Base-by-base conservation (phyloP, 53 echinoderm and acorn worm genomes). In the Luidia sarsii region DNA sequence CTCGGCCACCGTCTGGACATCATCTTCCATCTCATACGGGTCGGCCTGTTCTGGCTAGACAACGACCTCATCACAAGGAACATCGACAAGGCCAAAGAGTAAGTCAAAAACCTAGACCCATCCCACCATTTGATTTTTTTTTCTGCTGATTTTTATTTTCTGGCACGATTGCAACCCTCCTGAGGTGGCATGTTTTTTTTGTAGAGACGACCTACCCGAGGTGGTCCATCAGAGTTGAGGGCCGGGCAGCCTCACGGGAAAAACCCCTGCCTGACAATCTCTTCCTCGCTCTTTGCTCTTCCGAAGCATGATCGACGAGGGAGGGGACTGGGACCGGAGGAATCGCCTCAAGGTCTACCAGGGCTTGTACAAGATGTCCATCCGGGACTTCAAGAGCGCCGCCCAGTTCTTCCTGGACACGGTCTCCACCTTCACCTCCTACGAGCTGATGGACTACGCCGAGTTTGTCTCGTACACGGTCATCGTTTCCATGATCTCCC, bases 321-420 rank as follows among this genome's bases (percentile, higher is more conserved):
- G 99, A 28, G 99, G 99, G 4, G 97, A 99, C 81, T 99, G 99
- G 99, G 99, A 99, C 81, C 48, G 99, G 29, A 73, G 99, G 39
- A 99, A 99, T 38, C 91, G 99, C 73, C 89, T 99, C 84, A 99
- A 99, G 71, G 99, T 99, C 20, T 99, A 99, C 52, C 93, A 94
- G 64, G 99, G 99, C 45, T 63, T 91, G 39, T 93, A 93, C 70
- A 87, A 83, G 61, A 93, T 93, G 93, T 90, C 90, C 31, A 73
- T 90, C 64, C 43, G 91, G 21, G 90, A 99, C 46, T 93, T 93
- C 81, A 90, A 91, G 81, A 85, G 71, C 8, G 93, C 99, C 28
- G 83, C 93, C 50, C 81, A 89, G 65, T 94, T 94, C 82, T 97
- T 99, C 85, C 82, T 99, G 2, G 99, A 99, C 64, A 99, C 99